Conservation (phyloP, 2,888 invertebrate genomes). For the Thelaira solivaga region DNA sequence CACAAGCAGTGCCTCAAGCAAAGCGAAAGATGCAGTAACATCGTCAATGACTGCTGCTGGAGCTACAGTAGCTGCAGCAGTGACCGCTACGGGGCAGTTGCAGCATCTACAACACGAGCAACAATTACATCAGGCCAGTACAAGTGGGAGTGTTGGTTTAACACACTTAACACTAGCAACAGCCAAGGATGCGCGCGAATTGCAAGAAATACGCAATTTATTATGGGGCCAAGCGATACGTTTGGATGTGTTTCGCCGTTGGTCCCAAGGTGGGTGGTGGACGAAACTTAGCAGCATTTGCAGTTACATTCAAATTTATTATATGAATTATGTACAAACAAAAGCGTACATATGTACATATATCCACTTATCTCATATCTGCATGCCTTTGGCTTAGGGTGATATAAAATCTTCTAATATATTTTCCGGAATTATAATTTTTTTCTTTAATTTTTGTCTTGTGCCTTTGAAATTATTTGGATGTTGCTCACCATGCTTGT, state of each 20-base stretch:
- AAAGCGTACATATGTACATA: neutral
- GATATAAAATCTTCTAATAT: neutral
- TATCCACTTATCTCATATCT: no score
- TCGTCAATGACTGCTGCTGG: constrained; percentile 66
- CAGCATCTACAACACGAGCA: constrained; percentile 62
- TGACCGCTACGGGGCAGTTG: constrained; percentile 61
- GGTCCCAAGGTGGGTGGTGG: constrained; percentile 87
- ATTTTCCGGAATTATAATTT: no score
- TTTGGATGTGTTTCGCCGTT: constrained; percentile 91
- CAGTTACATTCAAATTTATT: constrained; percentile 21
- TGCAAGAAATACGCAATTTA: constrained; percentile 85
- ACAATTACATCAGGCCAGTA: constrained; percentile 54
- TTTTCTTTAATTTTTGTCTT: neutral
- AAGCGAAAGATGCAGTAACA: constrained; percentile 62
- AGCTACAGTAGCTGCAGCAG: constrained; percentile 66
- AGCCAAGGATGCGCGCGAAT: constrained; percentile 80
- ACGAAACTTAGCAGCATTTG: constrained; percentile 3
- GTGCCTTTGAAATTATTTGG: no score
- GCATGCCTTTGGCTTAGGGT: neutral
- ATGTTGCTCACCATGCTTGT: no score
- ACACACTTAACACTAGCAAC: constrained; percentile 62
- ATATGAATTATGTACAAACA: neutral
- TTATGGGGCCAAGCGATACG: constrained; percentile 91
- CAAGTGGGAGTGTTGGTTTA: constrained; percentile 57
- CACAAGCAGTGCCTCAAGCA: constrained; percentile 63